Percentiles rank a stretch among this genome's conserved stretches.
These are phyloP conservation scores for Nemotelus pantherinus DNA, from an alignment of 2,888 invertebrate species.

Conservation along the genomic window DNA sequence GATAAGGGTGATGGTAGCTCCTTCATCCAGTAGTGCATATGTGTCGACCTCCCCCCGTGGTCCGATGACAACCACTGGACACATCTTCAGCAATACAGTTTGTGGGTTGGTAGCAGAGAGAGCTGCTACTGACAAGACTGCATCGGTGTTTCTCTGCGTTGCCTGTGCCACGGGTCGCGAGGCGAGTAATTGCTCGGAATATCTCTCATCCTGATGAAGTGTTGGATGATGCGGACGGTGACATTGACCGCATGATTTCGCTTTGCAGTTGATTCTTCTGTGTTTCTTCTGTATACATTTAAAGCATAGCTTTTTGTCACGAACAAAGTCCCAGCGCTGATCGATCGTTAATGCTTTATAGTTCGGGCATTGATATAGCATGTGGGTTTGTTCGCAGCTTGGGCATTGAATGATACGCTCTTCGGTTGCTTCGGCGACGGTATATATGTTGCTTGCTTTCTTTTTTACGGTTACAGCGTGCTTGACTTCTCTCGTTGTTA, in stretches of 20 bases:
- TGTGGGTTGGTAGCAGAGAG: constrained; percentile 6
- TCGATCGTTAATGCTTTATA: constrained; percentile 6
- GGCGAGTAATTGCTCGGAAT: background rate
- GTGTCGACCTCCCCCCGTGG: constrained; percentile 7
- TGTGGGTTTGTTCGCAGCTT: background rate
- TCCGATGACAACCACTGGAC: constrained; percentile 2
- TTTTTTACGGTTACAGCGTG: background rate
- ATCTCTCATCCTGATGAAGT: constrained; percentile 8
- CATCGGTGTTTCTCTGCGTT: constrained; percentile 1
- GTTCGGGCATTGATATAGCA: background rate
- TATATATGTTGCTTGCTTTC: constrained; percentile 13
- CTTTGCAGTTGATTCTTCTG: constrained; percentile 11
- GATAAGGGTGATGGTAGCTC: constrained; percentile 7
- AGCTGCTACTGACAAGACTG: constrained; percentile 7
- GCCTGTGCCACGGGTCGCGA: background rate
- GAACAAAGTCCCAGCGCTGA: constrained; percentile 8
- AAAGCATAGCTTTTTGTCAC: constrained; percentile 16
- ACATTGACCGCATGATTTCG: background rate
- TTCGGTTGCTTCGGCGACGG: constrained; percentile 16
- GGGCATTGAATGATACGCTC: constrained; percentile 10
- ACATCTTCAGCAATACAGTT: constrained; percentile 2
- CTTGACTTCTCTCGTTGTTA: background rate
- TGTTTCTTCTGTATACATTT: constrained; percentile 19
- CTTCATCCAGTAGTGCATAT: constrained; percentile 12
- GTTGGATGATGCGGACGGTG: constrained; percentile 5